phyloP scores from a whole-genome alignment of 1,140 invertebrate genomes.

The Ruditapes philippinarum region DNA sequence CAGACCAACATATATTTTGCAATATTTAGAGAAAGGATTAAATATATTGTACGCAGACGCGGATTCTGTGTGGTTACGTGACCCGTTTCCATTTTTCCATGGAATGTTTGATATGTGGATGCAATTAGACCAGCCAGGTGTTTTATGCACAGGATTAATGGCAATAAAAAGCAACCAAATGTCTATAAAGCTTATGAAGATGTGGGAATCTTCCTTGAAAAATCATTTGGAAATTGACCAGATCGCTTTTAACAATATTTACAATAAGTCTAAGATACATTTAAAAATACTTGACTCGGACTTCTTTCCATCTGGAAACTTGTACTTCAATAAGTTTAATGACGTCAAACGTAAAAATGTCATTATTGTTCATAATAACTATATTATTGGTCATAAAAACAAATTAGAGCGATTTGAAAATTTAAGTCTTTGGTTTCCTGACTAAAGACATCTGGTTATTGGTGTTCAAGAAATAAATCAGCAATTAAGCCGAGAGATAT shows the following conservation, averaged over 20 bases:
- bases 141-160: not conserved
- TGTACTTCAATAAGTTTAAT: not conserved
- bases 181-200: not conserved
- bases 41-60: not conserved
- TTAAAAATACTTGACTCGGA: not conserved
- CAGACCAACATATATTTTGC: not conserved
- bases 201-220: not conserved
- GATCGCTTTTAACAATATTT: not conserved
- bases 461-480: too few relatives aligned
- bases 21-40: not conserved
- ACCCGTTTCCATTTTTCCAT: not conserved
- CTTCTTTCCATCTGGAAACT: not conserved
- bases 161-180: not conserved
- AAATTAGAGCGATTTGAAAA: not conserved
- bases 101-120: not conserved
- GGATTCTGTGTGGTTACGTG: not conserved
- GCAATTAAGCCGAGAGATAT: too few relatives aligned
- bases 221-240: not conserved
- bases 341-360: not conserved
- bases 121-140: not conserved
- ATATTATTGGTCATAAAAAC: not conserved
- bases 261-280: not conserved
- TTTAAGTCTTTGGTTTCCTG: not conserved
- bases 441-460: too few relatives aligned
- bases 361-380: not conserved